Conservation (phyloP, 1,140 invertebrate species). For the Eumaeus atala region DNA sequence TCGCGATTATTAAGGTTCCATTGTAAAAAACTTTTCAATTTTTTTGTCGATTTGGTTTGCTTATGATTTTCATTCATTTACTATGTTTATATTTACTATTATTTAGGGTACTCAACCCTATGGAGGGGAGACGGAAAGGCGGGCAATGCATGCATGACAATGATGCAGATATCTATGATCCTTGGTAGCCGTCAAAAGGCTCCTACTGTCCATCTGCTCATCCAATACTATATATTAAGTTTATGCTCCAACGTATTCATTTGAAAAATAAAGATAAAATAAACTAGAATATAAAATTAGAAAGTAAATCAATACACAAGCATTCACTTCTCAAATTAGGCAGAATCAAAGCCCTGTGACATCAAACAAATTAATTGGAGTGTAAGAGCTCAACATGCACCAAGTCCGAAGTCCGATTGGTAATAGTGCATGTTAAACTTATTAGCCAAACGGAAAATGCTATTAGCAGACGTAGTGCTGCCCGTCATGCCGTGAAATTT, state of each 20-base stretch:
- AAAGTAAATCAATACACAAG: conserved; percentile 8
- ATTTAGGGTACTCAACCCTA: no score
- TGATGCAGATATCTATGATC: no score
- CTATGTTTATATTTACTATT: no score
- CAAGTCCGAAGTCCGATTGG: conserved; percentile 62
- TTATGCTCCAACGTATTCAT: neutral
- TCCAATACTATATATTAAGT: no score
- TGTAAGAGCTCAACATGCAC: conserved; percentile 45
- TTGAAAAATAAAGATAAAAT: neutral
- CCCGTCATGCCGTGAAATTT: conserved; percentile 51
- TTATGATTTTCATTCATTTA: no score
- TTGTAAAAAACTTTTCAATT: no score
- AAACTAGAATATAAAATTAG: conserved; percentile 19
- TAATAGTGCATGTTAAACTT: conserved; percentile 71
- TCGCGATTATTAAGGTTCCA: neutral
- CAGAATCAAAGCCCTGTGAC: conserved; percentile 23
- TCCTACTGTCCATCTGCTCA: no score
- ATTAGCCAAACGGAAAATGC: conserved; percentile 70
- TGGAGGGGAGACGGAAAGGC: no score
- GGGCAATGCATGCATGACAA: no score
- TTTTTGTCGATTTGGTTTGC: no score
- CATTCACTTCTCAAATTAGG: neutral
- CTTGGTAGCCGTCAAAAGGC: no score
- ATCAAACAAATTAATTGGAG: conserved; percentile 65
- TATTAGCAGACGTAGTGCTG: conserved; percentile 59